A percentile compares a stretch with the other conserved stretches of the same genome.
phyloP scores from a whole-genome alignment of 2,797 vertebrate species.

The Allobates femoralis region DNA sequence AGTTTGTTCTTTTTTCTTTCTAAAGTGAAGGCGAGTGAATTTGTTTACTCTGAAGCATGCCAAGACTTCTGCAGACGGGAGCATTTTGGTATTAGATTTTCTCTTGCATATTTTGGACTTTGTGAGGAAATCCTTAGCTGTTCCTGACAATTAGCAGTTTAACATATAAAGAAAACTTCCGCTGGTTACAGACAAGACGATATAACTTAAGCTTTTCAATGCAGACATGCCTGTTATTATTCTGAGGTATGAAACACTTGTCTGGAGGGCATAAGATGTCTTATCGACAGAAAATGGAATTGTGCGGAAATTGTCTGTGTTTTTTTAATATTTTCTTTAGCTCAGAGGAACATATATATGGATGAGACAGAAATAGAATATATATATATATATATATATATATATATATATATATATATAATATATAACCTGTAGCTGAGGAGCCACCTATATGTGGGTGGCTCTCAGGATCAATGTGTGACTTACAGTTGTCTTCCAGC shows the following conservation, averaged over 20 bases:
- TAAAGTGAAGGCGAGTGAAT: constrained; percentile 2
- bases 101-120: constrained; percentile 54
- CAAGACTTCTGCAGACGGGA: constrained; percentile 57
- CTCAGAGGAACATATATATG: constrained; percentile 7
- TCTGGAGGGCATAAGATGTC: constrained; percentile 1
- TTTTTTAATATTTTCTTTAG: neutral
- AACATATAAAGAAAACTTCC: constrained; percentile 61
- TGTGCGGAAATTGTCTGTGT: neutral
- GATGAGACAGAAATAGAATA: neutral
- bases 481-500: too few relatives aligned
- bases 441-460: too few relatives aligned
- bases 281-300: constrained; percentile 26
- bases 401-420: too few relatives aligned
- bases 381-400: too few relatives aligned
- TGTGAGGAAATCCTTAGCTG: constrained; percentile 59
- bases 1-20: neutral
- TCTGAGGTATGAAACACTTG: constrained; percentile 36
- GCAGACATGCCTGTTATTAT: constrained; percentile 51
- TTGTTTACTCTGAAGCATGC: constrained; percentile 54
- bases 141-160: constrained; percentile 63
- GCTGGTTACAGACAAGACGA: constrained; percentile 44
- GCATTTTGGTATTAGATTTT: constrained; percentile 39
- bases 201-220: constrained; percentile 25
- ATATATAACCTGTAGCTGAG: too few relatives aligned
- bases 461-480: too few relatives aligned